Conservation (phyloP, 30 jellyfish, hydroid and myxozoan species). For the Calvadosia cruxmelitensis region DNA sequence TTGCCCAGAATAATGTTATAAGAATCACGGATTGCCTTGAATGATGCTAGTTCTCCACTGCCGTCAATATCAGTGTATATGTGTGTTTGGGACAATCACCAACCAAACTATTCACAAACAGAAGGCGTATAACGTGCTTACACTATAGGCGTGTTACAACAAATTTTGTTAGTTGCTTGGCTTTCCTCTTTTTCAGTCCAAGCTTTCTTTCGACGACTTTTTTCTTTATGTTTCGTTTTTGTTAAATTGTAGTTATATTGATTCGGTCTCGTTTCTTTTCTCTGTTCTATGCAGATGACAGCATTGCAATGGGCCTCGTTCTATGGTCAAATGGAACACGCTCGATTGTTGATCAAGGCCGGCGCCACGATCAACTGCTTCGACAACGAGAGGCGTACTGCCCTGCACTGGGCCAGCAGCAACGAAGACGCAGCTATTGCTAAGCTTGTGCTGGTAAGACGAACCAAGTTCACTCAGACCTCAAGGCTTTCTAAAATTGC, state of each 20-base stretch:
- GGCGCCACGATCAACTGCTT: constrained; percentile 64
- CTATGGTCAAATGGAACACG: constrained; percentile 86
- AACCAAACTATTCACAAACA: too few species aligned
- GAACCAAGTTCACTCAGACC: too few species aligned
- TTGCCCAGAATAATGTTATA: too few species aligned
- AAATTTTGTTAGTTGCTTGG: neutral
- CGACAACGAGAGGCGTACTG: constrained; percentile 71
- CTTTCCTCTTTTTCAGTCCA: neutral
- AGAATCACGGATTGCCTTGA: too few species aligned
- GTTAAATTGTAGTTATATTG: too few species aligned
- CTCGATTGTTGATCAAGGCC: constrained; percentile 61
- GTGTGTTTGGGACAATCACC: too few species aligned
- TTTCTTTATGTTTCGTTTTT: neutral
- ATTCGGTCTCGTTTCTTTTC: too few species aligned
- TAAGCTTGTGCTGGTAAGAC: constrained; percentile 42
- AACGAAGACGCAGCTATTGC: constrained; percentile 62
- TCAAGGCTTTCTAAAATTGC: too few species aligned
- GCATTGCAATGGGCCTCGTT: constrained; percentile 81
- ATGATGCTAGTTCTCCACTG: too few species aligned
- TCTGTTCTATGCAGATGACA: too few species aligned
- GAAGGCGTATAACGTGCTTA: neutral
- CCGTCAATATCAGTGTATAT: too few species aligned
- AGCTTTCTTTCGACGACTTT: neutral
- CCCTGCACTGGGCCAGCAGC: constrained; percentile 78
- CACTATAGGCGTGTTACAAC: too few species aligned